Base-by-base conservation (phyloP, 2,113 vertebrate genomes). In the Chelonoidis abingdonii region DNA sequence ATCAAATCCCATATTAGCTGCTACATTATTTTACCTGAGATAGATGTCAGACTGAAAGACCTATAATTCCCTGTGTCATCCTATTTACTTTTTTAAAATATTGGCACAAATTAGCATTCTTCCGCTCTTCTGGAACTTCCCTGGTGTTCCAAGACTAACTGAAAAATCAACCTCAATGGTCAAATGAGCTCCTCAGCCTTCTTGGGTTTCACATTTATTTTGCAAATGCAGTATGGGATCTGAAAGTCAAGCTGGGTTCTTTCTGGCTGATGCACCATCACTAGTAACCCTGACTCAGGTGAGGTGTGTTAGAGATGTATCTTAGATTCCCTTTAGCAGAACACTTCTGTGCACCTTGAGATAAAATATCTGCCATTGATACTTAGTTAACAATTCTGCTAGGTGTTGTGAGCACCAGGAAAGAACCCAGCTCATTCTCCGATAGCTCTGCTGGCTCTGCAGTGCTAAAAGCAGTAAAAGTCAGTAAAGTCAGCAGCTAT, bases 361-460 rank as follows among this genome's bases (percentile, higher is more conserved):
- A 12, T 52, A 80, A 19, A 41, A 8, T 13, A 10, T 50, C 49
- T 91, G 69, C 50, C 49, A 9, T 4, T 14, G 49, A 75, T 21
- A 38, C 13, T 21, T 75, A 17, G 31, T 35, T 65, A 65, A n/a
- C 16, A 75, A 41, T 38, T 75, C 38, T 75, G n/a, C n/a, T 72
- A 38, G n/a, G 8, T 38, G 35, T 9, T 72, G 8, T 9, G 8
- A 44, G 11, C n/a, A 41, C n/a, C 16, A 75, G 72, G 72, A 75
- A 89, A 80, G 19, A 38, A 50, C 19, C 1, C 14, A 41, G 29
- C 54, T 87, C 16, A 0, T n/a, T 1, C 38, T 41, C 38, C 3
- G 4, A 25, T 41, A 75, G n/a, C 38, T 44, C 22, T 38, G 72
- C 10, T 41, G 38, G 38, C 38, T 75, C 38, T 22, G 38, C 21